Evolutionary conservation across 2,888 invertebrate genomes (phyloP).

Genomic region (Oasisia sp.): DNA sequence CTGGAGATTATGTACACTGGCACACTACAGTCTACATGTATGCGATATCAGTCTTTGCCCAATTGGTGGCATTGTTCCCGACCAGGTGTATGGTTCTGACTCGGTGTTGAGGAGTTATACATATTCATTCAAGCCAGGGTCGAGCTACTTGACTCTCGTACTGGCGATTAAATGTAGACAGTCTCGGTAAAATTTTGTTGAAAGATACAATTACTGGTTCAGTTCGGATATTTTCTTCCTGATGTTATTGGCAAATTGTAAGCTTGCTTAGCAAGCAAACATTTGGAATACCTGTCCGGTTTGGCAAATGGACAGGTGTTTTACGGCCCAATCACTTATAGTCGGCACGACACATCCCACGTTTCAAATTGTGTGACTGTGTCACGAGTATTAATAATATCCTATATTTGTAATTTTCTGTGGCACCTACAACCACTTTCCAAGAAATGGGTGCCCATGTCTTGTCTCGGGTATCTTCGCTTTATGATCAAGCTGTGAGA

Average conservation of each 20-base stretch:
- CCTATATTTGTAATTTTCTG: neutral
- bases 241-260: too few species aligned
- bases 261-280: too few species aligned
- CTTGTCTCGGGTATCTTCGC: too few species aligned
- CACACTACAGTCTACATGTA: too few species aligned
- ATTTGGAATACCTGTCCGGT: too few species aligned
- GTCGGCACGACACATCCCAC: neutral
- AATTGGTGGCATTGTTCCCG: neutral
- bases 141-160: neutral
- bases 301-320: neutral
- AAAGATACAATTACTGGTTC: too few species aligned
- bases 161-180: too few species aligned
- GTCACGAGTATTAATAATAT: neutral
- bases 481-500: too few species aligned
- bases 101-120: neutral
- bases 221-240: too few species aligned
- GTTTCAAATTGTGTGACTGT: neutral
- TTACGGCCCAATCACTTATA: neutral
- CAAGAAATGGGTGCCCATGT: too few species aligned
- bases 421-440: neutral
- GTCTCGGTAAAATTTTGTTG: too few species aligned
- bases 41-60: neutral
- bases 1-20: too few species aligned
- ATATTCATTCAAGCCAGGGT: neutral
- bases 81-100: neutral